Percentiles rank a stretch among this genome's conserved stretches.
Conservation (phyloP, 2,888 invertebrate species). For the Lochmaea capreae region DNA sequence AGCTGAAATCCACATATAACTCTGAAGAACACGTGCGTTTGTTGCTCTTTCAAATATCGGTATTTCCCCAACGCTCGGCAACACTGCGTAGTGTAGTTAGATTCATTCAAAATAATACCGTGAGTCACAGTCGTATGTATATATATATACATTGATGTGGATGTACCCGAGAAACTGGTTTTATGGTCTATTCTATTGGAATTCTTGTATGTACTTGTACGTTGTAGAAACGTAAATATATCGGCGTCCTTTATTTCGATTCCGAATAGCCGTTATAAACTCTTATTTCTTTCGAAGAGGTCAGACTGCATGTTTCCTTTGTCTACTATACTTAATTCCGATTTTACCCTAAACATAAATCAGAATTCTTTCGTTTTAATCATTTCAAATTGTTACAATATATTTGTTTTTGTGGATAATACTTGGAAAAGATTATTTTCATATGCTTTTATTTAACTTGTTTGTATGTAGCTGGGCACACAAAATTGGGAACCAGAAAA, state of each 20-base stretch:
- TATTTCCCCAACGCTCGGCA: conserved; percentile 10
- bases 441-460: too few species aligned
- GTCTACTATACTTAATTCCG: background rate
- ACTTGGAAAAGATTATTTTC: too few species aligned
- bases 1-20: background rate
- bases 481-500: too few species aligned
- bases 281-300: background rate
- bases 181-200: conserved; percentile 17
- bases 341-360: too few species aligned
- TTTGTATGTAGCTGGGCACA: too few species aligned
- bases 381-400: too few species aligned
- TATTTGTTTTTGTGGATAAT: too few species aligned
- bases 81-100: background rate
- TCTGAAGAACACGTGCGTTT: background rate
- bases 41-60: conserved; percentile 4
- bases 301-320: conserved; percentile 21
- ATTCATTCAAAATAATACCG: conserved; percentile 15
- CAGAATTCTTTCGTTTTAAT: too few species aligned
- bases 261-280: conserved; percentile 24
- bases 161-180: conserved; percentile 24
- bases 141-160: conserved; percentile 3
- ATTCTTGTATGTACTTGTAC: conserved; percentile 26
- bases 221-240: background rate
- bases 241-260: conserved; percentile 22
- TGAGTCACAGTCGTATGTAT: conserved; percentile 10